Evolutionary conservation across 2,113 vertebrate genomes (phyloP), one percentile per base, ranked within the genome.

Genomic region (Haemorhous mexicanus): DNA sequence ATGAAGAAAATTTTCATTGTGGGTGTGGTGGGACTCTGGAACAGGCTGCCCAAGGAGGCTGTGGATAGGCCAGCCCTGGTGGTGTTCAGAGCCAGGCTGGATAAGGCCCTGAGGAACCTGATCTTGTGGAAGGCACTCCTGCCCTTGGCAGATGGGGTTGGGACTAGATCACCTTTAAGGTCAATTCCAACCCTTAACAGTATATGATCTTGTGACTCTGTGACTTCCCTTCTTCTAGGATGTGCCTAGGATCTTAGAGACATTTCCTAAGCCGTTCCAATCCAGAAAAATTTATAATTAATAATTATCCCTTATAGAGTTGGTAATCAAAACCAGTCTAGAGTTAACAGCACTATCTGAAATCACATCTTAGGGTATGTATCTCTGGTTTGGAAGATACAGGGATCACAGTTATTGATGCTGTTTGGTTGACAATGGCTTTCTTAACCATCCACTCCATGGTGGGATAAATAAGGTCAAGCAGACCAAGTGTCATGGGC

Each of bases 381-480:
- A 47, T 69, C 59, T 84, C 79, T 83, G 43, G 16, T 11, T 21
- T 86, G 30, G 26, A 64, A 94, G 24, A 90, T 20, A 35, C 16
- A 87, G 22, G 62, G 37, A 75, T 33, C 86, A 12, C 35, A 96
- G 35, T 77, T 96, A 94, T 84, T 95, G 95, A 93, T 41, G n/a
- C 39, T 79, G 11, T 93, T 96, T 7, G 5, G 81, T 68, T 67
- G 63, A 79, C 39, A 2, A 30, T 95, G 86, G 72, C 21, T 96
- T 90, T 87, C 62, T 83, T 95, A 61, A 35, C 56, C 53, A 61
- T 43, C 37, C 39, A 47, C 75, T 86, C 62, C 78, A 81, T n/a
- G 78, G 55, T 87, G n/a, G 79, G 50, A 72, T 94, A 96, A 94
- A 95, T 86, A 81, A 95, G 80, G 88, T 77, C 79, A 95, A 77